Percentiles rank a stretch among this genome's conserved stretches.
phyloP scores from a whole-genome alignment of 2,113 vertebrate genomes.

The Cairina moschata region DNA sequence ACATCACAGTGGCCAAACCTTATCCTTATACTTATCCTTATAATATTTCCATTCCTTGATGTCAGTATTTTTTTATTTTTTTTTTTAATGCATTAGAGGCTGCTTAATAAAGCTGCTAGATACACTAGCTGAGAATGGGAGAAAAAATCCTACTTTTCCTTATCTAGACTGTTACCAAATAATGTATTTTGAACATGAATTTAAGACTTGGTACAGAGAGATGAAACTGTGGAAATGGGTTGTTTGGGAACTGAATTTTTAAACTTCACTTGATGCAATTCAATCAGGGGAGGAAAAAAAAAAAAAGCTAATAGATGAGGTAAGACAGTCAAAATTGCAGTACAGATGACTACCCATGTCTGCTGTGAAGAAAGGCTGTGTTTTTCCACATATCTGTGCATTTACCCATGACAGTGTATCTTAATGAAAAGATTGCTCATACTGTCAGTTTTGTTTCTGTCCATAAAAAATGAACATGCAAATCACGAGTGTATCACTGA shows the following conservation, averaged over 20 bases:
- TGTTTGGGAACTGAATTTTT: background rate
- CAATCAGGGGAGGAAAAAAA: background rate
- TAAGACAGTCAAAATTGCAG: background rate
- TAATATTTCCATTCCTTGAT: constrained; percentile 27
- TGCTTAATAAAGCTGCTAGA: background rate
- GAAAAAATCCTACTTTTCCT: background rate
- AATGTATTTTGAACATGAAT: background rate
- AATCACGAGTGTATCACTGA: background rate
- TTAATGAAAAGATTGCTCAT: background rate
- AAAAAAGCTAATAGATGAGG: background rate
- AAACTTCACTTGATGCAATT: background rate
- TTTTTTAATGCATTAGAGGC: background rate
- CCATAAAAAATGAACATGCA: background rate
- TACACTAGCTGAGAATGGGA: background rate
- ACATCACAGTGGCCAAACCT: background rate
- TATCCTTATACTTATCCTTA: constrained; percentile 2
- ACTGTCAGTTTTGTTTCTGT: background rate
- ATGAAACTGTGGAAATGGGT: background rate
- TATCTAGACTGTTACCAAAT: background rate
- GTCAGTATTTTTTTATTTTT: background rate
- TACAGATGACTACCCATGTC: background rate
- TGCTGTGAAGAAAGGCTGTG: background rate
- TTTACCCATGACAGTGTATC: background rate
- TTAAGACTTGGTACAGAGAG: background rate
- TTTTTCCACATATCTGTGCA: background rate